Base-by-base conservation (phyloP, 2,113 vertebrate species). In the Cricetomys ansorgei region DNA sequence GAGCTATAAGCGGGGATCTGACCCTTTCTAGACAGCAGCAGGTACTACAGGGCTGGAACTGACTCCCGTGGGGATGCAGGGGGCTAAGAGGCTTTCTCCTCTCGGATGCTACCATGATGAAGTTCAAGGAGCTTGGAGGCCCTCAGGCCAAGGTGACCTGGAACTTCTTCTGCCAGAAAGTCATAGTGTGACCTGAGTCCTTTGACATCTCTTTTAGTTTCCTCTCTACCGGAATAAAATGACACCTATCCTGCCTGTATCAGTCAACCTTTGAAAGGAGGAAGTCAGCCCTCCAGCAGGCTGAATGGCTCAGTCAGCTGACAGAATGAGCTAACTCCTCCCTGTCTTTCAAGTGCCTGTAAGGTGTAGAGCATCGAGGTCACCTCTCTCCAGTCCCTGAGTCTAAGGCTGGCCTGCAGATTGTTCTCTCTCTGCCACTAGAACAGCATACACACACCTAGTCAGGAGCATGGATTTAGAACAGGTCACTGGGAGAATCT, bases 1-100 rank as follows among this genome's bases (percentile, higher is more conserved):
- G 80, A 96, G 96, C 53, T 67, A 13, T 69, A 65, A 70, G 55
- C 48, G 77, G 40, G 57, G 79, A n/a, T 80, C 72, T 55, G 59
- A 45, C 7, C 64, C 62, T 79, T 86, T 86, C 88, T 23, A 48
- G 50, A 93, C 72, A 91, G 80, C 37, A 21, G 53, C 0, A 86
- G 5, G 89, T 53, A 73, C 45, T 40, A 53, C 8, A 13, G n/a
- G 19, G 43, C 31, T 27, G 57, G 55, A 13, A 40, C 59, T 65
- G 31, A 50, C 88, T 89, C 50, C 65, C 40, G 23, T 8, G 0
- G 43, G 37, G 67, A 75, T 65, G 91, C 57, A 12, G 0, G 2
- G 55, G 29, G 19, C 79, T 69, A 12, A 0, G 2, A 62, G 29
- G 19, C 79, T 69, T 84, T 80, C 80, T 95, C 86, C 45, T 67